Conservation (phyloP, 2,113 vertebrate genomes). For the Benthochromis sp. region DNA sequence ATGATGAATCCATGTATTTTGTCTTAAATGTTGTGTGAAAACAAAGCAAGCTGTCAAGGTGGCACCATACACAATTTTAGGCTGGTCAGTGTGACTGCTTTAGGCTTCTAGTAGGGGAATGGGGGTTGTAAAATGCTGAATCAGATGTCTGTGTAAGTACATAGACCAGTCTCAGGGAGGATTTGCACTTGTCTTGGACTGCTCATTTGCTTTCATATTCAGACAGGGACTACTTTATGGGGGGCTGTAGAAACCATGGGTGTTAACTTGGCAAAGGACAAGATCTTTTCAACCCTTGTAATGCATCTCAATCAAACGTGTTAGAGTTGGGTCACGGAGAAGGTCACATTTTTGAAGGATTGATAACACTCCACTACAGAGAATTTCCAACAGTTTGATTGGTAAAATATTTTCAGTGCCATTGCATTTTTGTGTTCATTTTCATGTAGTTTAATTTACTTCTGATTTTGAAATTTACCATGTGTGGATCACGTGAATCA, state of each 20-base stretch:
- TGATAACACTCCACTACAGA: neutral
- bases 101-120: conserved; percentile 20
- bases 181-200: conserved; percentile 53
- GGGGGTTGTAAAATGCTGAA: conserved; percentile 31
- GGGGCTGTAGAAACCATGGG: neutral
- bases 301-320: neutral
- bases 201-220: conserved; percentile 31
- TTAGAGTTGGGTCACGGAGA: neutral
- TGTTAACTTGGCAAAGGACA: neutral
- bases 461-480: neutral
- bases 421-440: neutral
- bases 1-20: conserved; percentile 10
- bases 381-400: neutral
- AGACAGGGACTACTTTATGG: neutral
- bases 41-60: conserved; percentile 12
- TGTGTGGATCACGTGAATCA: neutral
- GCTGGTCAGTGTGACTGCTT: conserved; percentile 18
- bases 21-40: conserved; percentile 33
- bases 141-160: conserved; percentile 31
- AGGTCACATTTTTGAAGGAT: neutral
- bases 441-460: neutral
- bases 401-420: neutral
- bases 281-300: neutral
- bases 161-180: conserved; percentile 51
- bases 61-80: conserved; percentile 33